Evolutionary conservation across 2,113 vertebrate species (phyloP).

Genomic region (Columba livia): DNA sequence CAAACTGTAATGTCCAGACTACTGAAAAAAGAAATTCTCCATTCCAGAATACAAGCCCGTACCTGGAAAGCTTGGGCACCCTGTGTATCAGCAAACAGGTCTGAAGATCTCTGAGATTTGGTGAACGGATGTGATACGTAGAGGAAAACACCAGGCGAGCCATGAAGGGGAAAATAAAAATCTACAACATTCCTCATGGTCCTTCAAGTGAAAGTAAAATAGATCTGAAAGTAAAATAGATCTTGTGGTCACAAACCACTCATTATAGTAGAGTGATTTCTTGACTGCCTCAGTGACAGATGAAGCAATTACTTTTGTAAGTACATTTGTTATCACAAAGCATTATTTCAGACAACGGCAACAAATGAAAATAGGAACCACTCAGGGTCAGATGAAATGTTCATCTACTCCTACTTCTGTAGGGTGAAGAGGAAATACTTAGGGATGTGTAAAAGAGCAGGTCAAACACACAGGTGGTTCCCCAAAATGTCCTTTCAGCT

Average conservation of each 20-base stretch:
- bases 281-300: neutral
- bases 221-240: neutral
- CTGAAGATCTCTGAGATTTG: neutral
- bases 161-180: neutral
- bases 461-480: neutral
- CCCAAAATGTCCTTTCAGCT: neutral
- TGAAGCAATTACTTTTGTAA: neutral
- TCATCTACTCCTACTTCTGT: neutral
- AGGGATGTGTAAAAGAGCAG: neutral
- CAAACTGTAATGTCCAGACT: neutral
- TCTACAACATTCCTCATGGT: neutral
- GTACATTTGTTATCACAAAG: neutral
- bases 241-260: neutral
- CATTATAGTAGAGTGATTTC: neutral
- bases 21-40: neutral
- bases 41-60: neutral
- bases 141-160: neutral
- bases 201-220: neutral
- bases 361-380: neutral
- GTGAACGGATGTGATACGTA: neutral
- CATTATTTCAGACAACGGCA: neutral
- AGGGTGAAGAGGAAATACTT: neutral
- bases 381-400: neutral
- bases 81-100: neutral
- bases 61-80: neutral